Base-by-base conservation (phyloP, 2,888 invertebrate genomes). In the Pemphredon lugubris region DNA sequence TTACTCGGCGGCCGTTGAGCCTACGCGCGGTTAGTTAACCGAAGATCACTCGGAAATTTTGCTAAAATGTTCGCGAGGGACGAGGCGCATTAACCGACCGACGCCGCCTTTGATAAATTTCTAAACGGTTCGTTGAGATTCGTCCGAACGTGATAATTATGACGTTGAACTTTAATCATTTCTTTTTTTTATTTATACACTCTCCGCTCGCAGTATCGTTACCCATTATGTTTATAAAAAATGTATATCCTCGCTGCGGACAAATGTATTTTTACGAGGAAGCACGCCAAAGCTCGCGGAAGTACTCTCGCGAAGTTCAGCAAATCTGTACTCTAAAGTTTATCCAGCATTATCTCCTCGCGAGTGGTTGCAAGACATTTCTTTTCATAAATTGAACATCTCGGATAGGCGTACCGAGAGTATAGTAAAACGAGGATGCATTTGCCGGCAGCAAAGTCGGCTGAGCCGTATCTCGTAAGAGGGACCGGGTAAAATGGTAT, bases 361-460 rank as follows among this genome's bases (percentile, higher is more conserved):
- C 13, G 23, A 11, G 2, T 34, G 34, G 7, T 37, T 30, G 23
- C 53, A 9, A 23, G 14, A n/a, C 18, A 5, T n/a, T n/a, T n/a
- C n/a, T n/a, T n/a, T n/a, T 2, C 18, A 40, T 54, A 30, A 40
- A 23, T 13, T 23, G 4, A 6, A 30, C 40, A 18, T 40, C 53
- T 16, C 11, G 1, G 34, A n/a, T n/a, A 34, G n/a, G 34, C 5
- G 9, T 2, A 32, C 44, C 55, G 55, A 42, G 44, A 54, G 30
- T 23, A 32, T 13, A 21, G 30, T 54, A 16, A 18, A 14, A 30
- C 54, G 54, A 55, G 20, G 20, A 42, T 54, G 32, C 55, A 44
- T 30, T 7, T 5, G 55, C 54, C 42, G 42, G 5, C 16, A 23
- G 30, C 54, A 26, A 55, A 13, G 32, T 32, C 18, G 32, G 26